Conservation (phyloP, 2,888 invertebrate species). For the Syrista parreyssii region DNA sequence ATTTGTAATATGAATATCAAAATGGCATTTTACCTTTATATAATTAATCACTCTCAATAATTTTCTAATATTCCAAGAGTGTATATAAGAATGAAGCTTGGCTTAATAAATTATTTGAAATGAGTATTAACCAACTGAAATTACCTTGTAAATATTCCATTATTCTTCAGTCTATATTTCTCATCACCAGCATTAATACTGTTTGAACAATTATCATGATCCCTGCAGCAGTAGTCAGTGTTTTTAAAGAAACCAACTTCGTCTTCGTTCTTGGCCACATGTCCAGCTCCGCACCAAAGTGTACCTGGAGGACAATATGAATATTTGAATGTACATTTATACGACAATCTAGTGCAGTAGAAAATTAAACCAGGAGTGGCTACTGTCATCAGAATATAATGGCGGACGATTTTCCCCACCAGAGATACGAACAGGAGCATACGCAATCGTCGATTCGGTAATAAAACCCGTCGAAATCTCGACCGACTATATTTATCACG, state of each 20-base stretch:
- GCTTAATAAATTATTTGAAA: conserved; percentile 28
- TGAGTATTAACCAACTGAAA: conserved; percentile 11
- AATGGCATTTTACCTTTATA: background rate
- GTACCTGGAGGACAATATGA: conserved; percentile 69
- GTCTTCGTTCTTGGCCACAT: conserved; percentile 69
- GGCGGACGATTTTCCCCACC: background rate
- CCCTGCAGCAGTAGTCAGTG: conserved; percentile 77
- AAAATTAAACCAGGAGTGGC: background rate
- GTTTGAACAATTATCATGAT: conserved; percentile 77
- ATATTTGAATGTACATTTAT: background rate
- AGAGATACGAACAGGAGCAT: background rate
- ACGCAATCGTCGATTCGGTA: background rate
- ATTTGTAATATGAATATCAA: too few relatives aligned
- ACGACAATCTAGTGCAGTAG: background rate
- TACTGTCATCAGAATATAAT: background rate
- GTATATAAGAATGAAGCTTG: background rate
- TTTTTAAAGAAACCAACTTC: conserved; percentile 75
- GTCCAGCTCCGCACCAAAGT: conserved; percentile 81
- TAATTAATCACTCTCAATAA: conserved; percentile 1
- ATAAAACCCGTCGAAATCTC: background rate
- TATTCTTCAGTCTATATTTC: conserved; percentile 73
- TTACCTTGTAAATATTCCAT: conserved; percentile 75
- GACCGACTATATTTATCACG: background rate
- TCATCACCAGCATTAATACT: conserved; percentile 70
- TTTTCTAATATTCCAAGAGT: background rate